Evolutionary conservation across 2,113 vertebrate genomes (phyloP).

Genomic region (Athene noctua): DNA sequence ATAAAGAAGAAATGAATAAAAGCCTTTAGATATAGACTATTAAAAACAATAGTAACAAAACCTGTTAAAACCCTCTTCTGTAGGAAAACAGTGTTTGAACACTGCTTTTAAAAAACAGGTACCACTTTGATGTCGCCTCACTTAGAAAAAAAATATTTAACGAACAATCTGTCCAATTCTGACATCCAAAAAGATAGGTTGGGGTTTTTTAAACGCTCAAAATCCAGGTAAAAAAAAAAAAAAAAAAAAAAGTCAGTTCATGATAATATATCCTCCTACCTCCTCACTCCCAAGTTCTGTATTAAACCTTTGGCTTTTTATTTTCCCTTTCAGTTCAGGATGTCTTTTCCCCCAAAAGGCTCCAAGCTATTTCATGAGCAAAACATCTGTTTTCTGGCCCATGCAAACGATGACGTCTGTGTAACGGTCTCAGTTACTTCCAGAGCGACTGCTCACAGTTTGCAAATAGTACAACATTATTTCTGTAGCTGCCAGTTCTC

Average conservation of each 20-base stretch:
- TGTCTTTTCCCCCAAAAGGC: not conserved
- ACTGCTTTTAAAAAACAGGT: not conserved
- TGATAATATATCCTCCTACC: not conserved
- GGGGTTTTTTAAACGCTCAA: not conserved
- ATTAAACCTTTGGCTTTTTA: not conserved
- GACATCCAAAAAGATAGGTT: not conserved
- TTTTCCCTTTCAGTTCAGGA: not conserved
- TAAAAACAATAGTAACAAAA: not conserved
- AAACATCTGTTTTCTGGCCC: constrained; percentile 1
- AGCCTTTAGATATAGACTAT: not conserved
- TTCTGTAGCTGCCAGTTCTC: not conserved
- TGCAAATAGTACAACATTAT: not conserved
- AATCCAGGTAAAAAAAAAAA: not conserved
- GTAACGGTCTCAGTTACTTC: not conserved
- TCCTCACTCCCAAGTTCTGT: not conserved
- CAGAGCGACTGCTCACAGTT: not conserved
- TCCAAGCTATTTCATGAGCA: not conserved
- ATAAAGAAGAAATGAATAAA: not conserved
- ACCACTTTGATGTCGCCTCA: not conserved
- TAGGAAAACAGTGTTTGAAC: not conserved
- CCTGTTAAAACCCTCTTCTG: not conserved
- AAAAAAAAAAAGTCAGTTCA: not conserved
- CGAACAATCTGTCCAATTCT: not conserved
- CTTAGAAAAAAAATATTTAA: not conserved
- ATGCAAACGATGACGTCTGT: not conserved